Evolutionary conservation across 2,113 vertebrate genomes (phyloP), one percentile per base, ranked within the genome.

Genomic region (Craseonycteris thonglongyai): DNA sequence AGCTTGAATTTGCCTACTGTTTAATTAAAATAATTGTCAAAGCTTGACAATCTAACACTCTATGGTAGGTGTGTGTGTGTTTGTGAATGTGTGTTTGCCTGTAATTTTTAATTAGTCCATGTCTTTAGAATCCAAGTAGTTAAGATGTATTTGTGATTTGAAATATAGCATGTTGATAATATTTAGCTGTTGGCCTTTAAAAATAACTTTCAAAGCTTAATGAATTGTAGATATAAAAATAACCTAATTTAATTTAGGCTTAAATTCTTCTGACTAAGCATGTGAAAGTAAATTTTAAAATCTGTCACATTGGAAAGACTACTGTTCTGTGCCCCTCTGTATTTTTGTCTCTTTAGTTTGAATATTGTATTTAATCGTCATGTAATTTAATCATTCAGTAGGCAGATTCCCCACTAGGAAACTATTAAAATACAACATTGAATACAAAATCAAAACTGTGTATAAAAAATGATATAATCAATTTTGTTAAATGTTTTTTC

Each of bases 61-160:
- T 97, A 95, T 97, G 95, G 94, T 97, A 95, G 97, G 97, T 97
- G 97, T 42, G 6, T 94, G 94, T 97, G 88, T 97, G 95, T 97
- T 88, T 97, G 96, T 98, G 49, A 66, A n/a, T n/a, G 56, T 49
- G 65, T 93, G 69, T 95, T 74, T 90, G 61, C 74, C 63, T 95
- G 69, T 97, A 88, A 88, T 90, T 97, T 98, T 98, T 97, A 98
- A 97, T 97, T 98, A 97, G 97, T 96, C 95, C 96, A 89, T 96
- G 98, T 97, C 97, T 87, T 96, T 98, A 98, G 98, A 97, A 96
- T 98, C 96, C 89, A 98, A 98, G 97, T 97, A 97, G 97, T 98
- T 98, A 98, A 98, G 98, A 97, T 98, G 97, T 98, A 98, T 97
- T 98, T 98, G 98, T 98, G 98, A 98, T 98, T 98, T 98, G 98